phyloP scores from a whole-genome alignment of 2,113 vertebrate species.

The Notarius lentiginosus region DNA sequence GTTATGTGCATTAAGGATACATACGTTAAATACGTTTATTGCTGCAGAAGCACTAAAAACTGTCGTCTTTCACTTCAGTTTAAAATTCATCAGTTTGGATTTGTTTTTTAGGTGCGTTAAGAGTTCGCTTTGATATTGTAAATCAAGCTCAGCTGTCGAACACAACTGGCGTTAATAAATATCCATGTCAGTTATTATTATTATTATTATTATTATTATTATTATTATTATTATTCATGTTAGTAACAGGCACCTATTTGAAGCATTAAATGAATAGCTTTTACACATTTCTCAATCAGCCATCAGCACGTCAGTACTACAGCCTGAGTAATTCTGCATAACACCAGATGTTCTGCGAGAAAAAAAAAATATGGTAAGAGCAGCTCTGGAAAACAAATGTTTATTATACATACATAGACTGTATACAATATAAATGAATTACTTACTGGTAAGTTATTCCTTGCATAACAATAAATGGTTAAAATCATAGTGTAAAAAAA shows the following conservation, averaged over 20 bases:
- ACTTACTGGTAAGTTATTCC: slow-evolving; percentile 80
- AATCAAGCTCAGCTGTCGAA: background rate
- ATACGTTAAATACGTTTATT: background rate
- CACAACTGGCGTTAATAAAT: background rate
- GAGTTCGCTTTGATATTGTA: background rate
- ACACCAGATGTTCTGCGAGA: slow-evolving; percentile 42
- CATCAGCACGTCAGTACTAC: slow-evolving; percentile 13
- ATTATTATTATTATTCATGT: slow-evolving; percentile 7
- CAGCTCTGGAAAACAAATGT: slow-evolving; percentile 54
- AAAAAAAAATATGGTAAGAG: slow-evolving; percentile 48
- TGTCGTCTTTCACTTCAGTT: background rate
- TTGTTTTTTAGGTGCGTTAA: background rate
- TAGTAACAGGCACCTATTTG: background rate
- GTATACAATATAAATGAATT: slow-evolving; percentile 60
- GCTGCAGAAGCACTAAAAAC: background rate
- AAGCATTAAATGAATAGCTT: slow-evolving; percentile 3
- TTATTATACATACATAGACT: slow-evolving; percentile 55
- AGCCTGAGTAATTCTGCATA: slow-evolving; percentile 32
- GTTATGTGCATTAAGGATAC: background rate
- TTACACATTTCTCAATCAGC: slow-evolving; percentile 24
- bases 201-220: slow-evolving; percentile 30
- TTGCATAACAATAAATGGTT: slow-evolving; percentile 64
- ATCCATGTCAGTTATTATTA: slow-evolving; percentile 14
- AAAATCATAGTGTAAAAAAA: slow-evolving; percentile 56
- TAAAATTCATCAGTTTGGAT: background rate